A percentile compares a stretch with the other conserved stretches of the same genome.
phyloP scores from a whole-genome alignment of 2,888 invertebrate genomes.

The Polydrusus pterygomalis region DNA sequence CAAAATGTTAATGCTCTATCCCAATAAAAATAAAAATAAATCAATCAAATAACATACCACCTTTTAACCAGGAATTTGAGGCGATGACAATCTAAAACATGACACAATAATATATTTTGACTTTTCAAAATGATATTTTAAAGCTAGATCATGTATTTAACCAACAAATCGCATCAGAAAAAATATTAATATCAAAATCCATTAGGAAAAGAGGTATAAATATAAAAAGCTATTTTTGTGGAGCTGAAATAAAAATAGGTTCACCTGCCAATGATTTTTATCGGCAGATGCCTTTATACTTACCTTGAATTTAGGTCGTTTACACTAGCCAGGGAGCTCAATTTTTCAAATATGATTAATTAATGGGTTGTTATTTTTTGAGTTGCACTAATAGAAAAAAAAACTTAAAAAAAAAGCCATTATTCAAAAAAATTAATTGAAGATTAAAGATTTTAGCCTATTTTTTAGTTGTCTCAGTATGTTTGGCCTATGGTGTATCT shows the following conservation, averaged over 20 bases:
- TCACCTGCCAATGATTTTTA: slow-evolving; percentile 23
- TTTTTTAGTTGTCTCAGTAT: too few species aligned
- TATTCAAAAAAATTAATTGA: too few species aligned
- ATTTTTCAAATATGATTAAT: neutral
- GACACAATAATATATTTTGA: slow-evolving; percentile 28
- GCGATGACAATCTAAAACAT: slow-evolving; percentile 4
- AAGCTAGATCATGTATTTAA: slow-evolving; percentile 23
- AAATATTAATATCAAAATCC: slow-evolving; percentile 28
- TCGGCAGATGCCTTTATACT: slow-evolving; percentile 13
- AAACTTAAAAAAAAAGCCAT: too few species aligned
- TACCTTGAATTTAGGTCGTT: slow-evolving; percentile 13
- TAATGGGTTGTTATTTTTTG: neutral
- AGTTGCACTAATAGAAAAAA: too few species aligned
- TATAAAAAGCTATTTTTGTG: slow-evolving; percentile 22
- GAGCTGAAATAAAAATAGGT: slow-evolving; percentile 16
- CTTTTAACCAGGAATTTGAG: slow-evolving; percentile 6
- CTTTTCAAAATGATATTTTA: slow-evolving; percentile 25
- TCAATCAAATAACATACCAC: neutral
- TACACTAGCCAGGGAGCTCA: neutral
- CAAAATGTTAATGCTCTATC: neutral
- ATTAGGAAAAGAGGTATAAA: slow-evolving; percentile 9
- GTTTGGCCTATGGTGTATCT: too few species aligned
- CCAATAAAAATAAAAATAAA: neutral
- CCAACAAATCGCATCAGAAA: slow-evolving; percentile 3
- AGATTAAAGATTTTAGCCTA: too few species aligned